Evolutionary conservation across 2,113 vertebrate species (phyloP).

Genomic region (Eulemur rufifrons): DNA sequence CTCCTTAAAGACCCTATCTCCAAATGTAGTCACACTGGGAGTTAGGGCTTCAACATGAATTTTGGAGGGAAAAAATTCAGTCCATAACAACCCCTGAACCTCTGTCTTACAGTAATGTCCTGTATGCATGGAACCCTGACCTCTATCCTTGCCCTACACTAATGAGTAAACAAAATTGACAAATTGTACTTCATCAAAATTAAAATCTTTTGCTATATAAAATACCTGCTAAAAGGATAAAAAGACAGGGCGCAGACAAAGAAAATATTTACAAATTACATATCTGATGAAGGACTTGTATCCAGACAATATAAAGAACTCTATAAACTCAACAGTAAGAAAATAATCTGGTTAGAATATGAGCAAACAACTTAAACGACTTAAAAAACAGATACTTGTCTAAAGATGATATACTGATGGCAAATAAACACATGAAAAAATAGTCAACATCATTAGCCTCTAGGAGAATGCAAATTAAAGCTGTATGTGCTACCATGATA

Average conservation of each 20-base stretch:
- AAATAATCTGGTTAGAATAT: background rate
- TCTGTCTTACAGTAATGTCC: background rate
- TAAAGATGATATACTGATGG: background rate
- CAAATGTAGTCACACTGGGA: background rate
- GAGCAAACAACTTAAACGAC: background rate
- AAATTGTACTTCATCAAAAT: background rate
- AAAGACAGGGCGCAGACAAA: background rate
- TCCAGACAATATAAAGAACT: background rate
- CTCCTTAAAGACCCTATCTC: background rate
- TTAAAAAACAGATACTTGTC: background rate
- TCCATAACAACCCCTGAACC: background rate
- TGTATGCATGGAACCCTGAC: background rate
- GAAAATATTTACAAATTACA: background rate
- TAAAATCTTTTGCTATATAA: background rate
- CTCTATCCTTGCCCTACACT: background rate
- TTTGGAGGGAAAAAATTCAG: background rate
- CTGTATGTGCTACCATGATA: background rate
- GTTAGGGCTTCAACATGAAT: background rate
- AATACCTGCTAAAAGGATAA: background rate
- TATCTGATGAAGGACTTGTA: background rate
- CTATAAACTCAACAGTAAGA: background rate
- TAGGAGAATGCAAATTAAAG: background rate
- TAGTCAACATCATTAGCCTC: background rate
- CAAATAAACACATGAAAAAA: background rate
- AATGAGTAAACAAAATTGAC: background rate